Conservation (phyloP, 2,888 invertebrate species). For the Polymixis lichenea region DNA sequence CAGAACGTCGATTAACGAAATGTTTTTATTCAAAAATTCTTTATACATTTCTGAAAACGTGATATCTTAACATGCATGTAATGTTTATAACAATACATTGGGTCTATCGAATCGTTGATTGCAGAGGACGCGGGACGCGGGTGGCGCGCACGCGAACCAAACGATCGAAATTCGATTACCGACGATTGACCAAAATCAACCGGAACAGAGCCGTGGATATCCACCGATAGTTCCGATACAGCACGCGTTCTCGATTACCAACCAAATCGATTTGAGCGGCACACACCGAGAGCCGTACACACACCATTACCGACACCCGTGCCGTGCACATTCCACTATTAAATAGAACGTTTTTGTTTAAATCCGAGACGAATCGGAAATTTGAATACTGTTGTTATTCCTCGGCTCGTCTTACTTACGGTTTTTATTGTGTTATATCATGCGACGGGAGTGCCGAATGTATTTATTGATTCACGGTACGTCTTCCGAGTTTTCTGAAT, state of each 20-base stretch:
- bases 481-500: conserved; percentile 76
- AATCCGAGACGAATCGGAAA: conserved; percentile 88
- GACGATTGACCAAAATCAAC: conserved; percentile 79
- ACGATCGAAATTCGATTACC: conserved; percentile 78
- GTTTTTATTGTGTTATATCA: conserved; percentile 84
- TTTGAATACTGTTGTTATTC: conserved; percentile 89
- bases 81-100: conserved; percentile 72
- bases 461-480: conserved; percentile 87
- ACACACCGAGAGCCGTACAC: conserved; percentile 69
- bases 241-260: conserved; percentile 85
- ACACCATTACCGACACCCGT: conserved; percentile 78
- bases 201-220: conserved; percentile 77
- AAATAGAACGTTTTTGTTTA: conserved; percentile 90
- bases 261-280: conserved; percentile 85
- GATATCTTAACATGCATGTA: conserved; percentile 72
- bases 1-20: conserved; percentile 32
- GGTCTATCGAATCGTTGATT: conserved; percentile 84
- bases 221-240: conserved; percentile 72
- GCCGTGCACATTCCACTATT: conserved; percentile 85
- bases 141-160: conserved; percentile 80
- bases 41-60: conserved; percentile 49
- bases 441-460: conserved; percentile 86
- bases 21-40: conserved; percentile 13
- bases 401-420: conserved; percentile 83
- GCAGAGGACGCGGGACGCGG: conserved; percentile 71